Conservation (phyloP, 1,140 invertebrate genomes). For the Parasteatoda tepidariorum region DNA sequence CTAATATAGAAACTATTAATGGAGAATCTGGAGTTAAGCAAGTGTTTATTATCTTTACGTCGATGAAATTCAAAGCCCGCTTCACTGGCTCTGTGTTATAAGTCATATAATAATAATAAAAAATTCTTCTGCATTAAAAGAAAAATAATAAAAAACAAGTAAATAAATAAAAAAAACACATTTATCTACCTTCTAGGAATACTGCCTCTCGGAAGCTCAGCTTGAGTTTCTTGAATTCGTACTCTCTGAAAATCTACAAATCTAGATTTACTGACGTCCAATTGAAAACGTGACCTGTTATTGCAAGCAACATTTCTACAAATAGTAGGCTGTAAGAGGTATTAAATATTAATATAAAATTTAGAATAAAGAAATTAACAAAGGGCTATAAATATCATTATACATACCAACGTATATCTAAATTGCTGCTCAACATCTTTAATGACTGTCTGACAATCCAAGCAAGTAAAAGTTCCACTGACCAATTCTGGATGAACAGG, state of each 20-base stretch:
- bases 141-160: slow-evolving; percentile 9
- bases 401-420: slow-evolving; percentile 72
- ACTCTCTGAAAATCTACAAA: slow-evolving; percentile 99
- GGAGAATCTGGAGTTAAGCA: too few species aligned
- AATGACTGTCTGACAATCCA: slow-evolving; percentile 95
- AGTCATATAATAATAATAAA: too few species aligned
- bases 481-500: slow-evolving; percentile 95
- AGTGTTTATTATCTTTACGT: too few species aligned
- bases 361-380: not conserved
- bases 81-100: too few species aligned
- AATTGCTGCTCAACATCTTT: slow-evolving; percentile 98
- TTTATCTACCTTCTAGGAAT: slow-evolving; percentile 90
- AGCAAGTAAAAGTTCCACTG: slow-evolving; percentile 91
- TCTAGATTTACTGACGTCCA: slow-evolving; percentile 92
- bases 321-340: slow-evolving; percentile 82
- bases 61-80: too few species aligned
- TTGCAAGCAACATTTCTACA: slow-evolving; percentile 95
- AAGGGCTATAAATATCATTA: not conserved
- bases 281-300: slow-evolving; percentile 88
- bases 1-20: too few species aligned
- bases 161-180: slow-evolving; percentile 5
- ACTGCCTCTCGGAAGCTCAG: slow-evolving; percentile 94
- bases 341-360: not conserved
- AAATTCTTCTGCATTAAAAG: not conserved
- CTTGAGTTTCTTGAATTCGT: slow-evolving; percentile 97